Evolutionary conservation across 2,888 invertebrate genomes (phyloP), one percentile per base, ranked within the genome.

Genomic region (Homarus gammarus): DNA sequence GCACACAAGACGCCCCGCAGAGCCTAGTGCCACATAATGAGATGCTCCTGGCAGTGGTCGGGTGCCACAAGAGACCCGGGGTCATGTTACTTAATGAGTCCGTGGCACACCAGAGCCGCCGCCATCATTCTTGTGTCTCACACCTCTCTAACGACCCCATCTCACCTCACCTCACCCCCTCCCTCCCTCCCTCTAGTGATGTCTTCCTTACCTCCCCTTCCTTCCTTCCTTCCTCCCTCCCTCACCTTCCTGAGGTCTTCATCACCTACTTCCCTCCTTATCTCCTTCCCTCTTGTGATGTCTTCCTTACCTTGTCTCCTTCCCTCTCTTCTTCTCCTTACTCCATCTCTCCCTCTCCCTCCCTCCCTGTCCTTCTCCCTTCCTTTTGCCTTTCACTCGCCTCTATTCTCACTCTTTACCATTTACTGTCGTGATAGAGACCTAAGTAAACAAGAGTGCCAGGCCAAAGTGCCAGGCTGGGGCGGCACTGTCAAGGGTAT

Each of bases 81-180:
- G 70, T 83, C 83, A 83, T 70, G 31, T 83, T 84, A 56, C 83
- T 78, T 78, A 51, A 78, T 78, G 78, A 78, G 51, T 31, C 33
- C 15, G 51, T 33, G 56, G 18, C 51, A 18, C 78, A 22, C 18
- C 44, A 36, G 33, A 18, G 31, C 15, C 79, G 36, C 73, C 68
- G 31, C 83, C 83, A 72, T 73, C 51, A 49, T 64, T 51, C 83
- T 56, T 33, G n/a, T 1, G 33, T 56, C 51, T 73, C 72, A 82
- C 83, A 51, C 78, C 78, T 78, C 22, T 31, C 51, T 49, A 49
- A 78, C 78, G 51, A 78, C 51, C 51, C 3, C 56, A 15, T 2
- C 56, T 56, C 15, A 2, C 44, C 56, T 8, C 56, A 56, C 56
- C 18, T 18, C 56, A 18, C 61, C 56, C 61, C 2, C 40, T 18